phyloP scores from a whole-genome alignment of 2,888 invertebrate species.

The Gastracanthus pulcherrimus region DNA sequence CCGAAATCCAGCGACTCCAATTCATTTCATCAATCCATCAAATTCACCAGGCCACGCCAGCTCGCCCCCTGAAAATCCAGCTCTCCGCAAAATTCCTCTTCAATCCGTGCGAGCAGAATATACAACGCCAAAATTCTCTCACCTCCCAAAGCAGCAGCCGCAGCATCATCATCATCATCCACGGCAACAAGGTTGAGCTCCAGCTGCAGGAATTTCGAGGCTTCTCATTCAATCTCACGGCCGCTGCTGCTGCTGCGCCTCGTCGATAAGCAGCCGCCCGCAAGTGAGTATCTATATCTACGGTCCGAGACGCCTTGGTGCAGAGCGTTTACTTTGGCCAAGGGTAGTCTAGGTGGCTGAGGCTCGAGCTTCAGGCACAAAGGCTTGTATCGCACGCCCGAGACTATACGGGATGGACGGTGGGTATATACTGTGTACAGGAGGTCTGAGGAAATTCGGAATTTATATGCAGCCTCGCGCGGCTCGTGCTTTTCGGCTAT shows the following conservation, averaged over 20 bases:
- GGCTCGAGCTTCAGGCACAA: neutral
- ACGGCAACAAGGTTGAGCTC: neutral
- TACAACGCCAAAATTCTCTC: too few species aligned
- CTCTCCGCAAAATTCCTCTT: too few species aligned
- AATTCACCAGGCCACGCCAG: too few species aligned
- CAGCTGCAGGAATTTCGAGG: conserved; percentile 1
- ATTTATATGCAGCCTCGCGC: neutral
- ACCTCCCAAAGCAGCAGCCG: neutral
- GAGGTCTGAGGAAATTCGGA: neutral
- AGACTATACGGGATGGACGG: neutral
- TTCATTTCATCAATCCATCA: too few species aligned
- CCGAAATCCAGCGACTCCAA: too few species aligned
- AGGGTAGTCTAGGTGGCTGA: neutral
- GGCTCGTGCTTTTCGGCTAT: too few species aligned
- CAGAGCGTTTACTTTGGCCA: conserved; percentile 18
- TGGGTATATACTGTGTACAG: neutral
- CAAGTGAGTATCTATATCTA: neutral
- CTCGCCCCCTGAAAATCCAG: too few species aligned
- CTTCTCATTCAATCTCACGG: neutral
- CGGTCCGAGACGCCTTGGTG: neutral
- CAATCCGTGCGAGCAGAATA: too few species aligned
- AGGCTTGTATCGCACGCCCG: neutral
- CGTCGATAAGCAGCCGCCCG: conserved; percentile 1
- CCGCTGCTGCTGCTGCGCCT: neutral
- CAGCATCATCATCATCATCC: neutral